phyloP scores from a whole-genome alignment of 2,797 vertebrate species.

The Neoniphon sammara region DNA sequence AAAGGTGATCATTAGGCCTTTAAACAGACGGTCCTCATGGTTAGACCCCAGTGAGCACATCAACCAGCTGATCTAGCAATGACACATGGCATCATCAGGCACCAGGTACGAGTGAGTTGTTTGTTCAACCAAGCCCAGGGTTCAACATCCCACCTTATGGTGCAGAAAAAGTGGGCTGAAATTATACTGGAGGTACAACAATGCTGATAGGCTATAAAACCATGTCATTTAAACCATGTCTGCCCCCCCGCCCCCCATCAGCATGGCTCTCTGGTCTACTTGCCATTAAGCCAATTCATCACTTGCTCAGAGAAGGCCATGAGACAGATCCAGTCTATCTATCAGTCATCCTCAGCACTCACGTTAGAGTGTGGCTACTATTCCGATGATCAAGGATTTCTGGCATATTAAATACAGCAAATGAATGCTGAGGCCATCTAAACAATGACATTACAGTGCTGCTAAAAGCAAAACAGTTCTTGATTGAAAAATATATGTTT shows the following conservation, averaged over 20 bases:
- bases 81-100: conserved; percentile 51
- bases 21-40: neutral
- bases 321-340: conserved; percentile 63
- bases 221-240: conserved; percentile 73
- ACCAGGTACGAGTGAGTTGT: conserved; percentile 43
- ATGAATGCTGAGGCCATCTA: conserved; percentile 43
- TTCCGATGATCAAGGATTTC: conserved; percentile 64
- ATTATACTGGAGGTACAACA: conserved; percentile 72
- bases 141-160: conserved; percentile 73
- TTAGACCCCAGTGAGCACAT: conserved; percentile 13
- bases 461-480: conserved; percentile 41
- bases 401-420: conserved; percentile 52
- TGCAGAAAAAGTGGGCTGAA: conserved; percentile 71
- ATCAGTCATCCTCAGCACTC: conserved; percentile 63
- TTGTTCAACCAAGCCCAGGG: conserved; percentile 76
- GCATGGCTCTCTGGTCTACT: conserved; percentile 64
- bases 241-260: conserved; percentile 45
- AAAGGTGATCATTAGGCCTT: conserved; percentile 7
- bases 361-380: conserved; percentile 53
- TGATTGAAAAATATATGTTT: conserved; percentile 33
- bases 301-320: conserved; percentile 71
- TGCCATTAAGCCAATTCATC: conserved; percentile 81
- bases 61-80: conserved; percentile 26
- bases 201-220: conserved; percentile 82
- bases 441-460: conserved; percentile 45